Conservation (phyloP, 2,888 invertebrate species). For the Melangyna quadrimaculata region DNA sequence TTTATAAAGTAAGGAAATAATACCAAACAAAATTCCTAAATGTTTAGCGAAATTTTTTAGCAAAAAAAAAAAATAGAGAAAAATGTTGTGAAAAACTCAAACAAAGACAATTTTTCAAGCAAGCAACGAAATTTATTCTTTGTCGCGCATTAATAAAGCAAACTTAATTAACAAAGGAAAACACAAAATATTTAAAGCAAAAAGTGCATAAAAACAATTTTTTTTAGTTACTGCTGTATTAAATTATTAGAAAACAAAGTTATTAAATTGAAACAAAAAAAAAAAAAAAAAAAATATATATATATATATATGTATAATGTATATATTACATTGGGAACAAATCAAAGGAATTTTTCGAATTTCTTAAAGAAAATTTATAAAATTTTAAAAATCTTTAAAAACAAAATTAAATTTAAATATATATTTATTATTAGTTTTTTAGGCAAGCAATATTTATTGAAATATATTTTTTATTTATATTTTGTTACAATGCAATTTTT, state of each 20-base stretch:
- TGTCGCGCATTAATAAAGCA: constrained; percentile 57
- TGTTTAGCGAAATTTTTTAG: constrained; percentile 52
- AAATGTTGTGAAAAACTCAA: constrained; percentile 52
- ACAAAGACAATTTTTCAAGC: constrained; percentile 66
- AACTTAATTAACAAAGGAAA: constrained; percentile 49
- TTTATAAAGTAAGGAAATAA: constrained; percentile 14
- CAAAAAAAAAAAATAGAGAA: constrained; percentile 30
- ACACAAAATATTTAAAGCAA: constrained; percentile 57
- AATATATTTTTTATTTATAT: constrained; percentile 60
- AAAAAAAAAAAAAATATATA: constrained; percentile 26
- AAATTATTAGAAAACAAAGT: constrained; percentile 56
- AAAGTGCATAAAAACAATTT: constrained; percentile 45
- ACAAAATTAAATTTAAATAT: constrained; percentile 30
- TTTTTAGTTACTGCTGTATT: constrained; percentile 62
- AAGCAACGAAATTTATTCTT: constrained; percentile 70
- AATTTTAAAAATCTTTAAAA: constrained; percentile 28
- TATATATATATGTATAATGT: too few relatives aligned
- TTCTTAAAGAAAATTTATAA: constrained; percentile 74
- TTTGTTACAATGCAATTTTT: constrained; percentile 68
- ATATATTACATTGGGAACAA: constrained; percentile 77
- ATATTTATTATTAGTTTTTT: constrained; percentile 70
- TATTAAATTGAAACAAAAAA: constrained; percentile 23
- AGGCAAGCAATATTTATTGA: constrained; percentile 71
- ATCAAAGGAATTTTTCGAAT: constrained; percentile 80
- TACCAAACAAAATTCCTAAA: constrained; percentile 40